phyloP scores from a whole-genome alignment of 2,888 invertebrate species.

The Thecocarcelia acutangulata region DNA sequence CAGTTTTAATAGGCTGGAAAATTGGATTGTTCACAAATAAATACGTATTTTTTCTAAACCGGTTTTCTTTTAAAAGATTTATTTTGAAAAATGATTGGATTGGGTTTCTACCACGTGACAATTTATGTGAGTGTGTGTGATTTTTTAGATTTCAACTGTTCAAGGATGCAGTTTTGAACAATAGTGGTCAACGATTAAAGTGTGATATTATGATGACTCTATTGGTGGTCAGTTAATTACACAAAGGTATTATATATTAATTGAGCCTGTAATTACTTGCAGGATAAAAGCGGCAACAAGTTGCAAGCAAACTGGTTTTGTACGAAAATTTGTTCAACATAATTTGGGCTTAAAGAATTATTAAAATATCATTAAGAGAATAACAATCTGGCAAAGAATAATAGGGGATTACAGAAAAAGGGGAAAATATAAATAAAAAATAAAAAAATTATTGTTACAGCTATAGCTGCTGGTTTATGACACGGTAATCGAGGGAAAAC shows the following conservation, averaged over 20 bases:
- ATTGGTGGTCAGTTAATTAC: constrained; percentile 62
- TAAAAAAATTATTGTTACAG: no score
- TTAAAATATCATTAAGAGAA: no score
- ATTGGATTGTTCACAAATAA: constrained; percentile 48
- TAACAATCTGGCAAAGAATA: no score
- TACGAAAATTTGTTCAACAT: neutral
- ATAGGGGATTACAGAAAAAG: no score
- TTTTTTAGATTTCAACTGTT: neutral
- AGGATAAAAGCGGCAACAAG: neutral
- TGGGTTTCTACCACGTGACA: constrained; percentile 36
- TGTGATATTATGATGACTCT: constrained; percentile 59
- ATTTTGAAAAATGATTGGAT: neutral
- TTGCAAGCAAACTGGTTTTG: constrained; percentile 16
- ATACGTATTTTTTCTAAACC: constrained; percentile 1
- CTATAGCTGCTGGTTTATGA: no score
- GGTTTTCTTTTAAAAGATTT: constrained; percentile 26
- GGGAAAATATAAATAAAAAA: no score
- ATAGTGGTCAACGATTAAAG: constrained; percentile 51
- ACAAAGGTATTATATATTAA: constrained; percentile 34
- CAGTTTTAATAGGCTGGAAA: constrained; percentile 62
- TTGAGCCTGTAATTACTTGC: constrained; percentile 31
- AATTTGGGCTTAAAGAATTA: neutral
- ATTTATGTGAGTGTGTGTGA: constrained; percentile 2
- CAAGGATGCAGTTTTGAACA: constrained; percentile 20
- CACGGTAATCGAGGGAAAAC: no score